Conservation (phyloP, 2,113 vertebrate species). For the Chlorodrepanis virens region DNA sequence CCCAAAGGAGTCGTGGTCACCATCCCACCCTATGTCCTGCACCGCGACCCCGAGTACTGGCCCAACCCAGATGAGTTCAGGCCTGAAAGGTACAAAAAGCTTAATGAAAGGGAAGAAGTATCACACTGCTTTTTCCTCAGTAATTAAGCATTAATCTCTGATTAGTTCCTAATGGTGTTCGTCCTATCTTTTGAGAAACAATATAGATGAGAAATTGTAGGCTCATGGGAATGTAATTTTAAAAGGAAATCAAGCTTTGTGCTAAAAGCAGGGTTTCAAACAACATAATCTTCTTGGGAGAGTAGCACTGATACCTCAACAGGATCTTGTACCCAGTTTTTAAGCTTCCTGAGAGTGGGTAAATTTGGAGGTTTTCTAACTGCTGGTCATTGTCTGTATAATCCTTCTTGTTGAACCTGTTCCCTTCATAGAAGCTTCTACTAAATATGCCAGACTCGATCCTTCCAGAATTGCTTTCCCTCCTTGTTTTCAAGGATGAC, state of each 20-base stretch:
- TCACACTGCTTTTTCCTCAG: neutral
- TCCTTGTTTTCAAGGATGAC: neutral
- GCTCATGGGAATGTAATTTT: neutral
- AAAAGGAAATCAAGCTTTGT: neutral
- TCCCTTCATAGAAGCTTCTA: neutral
- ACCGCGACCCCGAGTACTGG: constrained; percentile 73
- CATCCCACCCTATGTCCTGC: constrained; percentile 68
- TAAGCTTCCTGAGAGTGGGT: neutral
- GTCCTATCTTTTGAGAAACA: constrained; percentile 15
- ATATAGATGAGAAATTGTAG: neutral
- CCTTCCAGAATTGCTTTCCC: neutral
- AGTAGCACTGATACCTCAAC: neutral
- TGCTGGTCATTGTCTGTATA: neutral
- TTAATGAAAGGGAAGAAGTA: neutral
- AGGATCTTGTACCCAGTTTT: neutral
- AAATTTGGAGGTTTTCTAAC: neutral
- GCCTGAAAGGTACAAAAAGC: constrained; percentile 80
- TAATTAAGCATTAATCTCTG: constrained; percentile 34
- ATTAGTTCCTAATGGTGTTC: constrained; percentile 25
- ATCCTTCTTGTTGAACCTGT: neutral
- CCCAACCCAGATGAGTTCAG: constrained; percentile 78
- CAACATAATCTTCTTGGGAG: neutral
- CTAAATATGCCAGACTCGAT: neutral
- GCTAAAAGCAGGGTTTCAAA: neutral
- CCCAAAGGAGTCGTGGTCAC: constrained; percentile 71